Percentiles rank a stretch among this genome's conserved stretches.
phyloP scores from a whole-genome alignment of 2,797 vertebrate genomes.

The Xiphophorus birchmanni region DNA sequence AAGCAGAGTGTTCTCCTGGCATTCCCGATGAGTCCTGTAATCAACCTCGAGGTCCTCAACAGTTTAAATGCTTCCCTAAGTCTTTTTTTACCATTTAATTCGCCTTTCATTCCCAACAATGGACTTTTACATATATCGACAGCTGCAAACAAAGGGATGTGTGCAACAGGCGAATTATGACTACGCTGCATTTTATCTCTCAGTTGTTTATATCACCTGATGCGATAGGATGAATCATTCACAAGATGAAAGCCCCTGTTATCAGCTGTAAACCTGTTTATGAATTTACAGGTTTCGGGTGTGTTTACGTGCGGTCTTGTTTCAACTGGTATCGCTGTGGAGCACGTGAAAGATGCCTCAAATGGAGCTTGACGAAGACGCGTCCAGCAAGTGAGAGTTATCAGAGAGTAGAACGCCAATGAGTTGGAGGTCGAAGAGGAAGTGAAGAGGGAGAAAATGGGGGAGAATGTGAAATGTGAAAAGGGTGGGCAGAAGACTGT shows the following conservation, averaged over 20 bases:
- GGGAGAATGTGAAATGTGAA: slow-evolving; percentile 61
- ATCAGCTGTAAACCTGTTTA: slow-evolving; percentile 49
- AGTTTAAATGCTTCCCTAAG: slow-evolving; percentile 50
- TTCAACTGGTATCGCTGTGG: slow-evolving; percentile 45
- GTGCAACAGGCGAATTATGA: slow-evolving; percentile 21
- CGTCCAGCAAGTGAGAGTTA: slow-evolving; percentile 31
- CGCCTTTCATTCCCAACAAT: slow-evolving; percentile 15
- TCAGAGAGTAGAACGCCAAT: slow-evolving; percentile 48
- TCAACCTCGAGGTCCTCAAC: slow-evolving; percentile 57
- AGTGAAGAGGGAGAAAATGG: slow-evolving; percentile 54
- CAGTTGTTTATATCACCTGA: slow-evolving; percentile 29
- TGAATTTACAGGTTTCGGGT: slow-evolving; percentile 46
- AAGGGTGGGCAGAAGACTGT: slow-evolving; percentile 62
- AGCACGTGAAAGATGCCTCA: slow-evolving; percentile 49
- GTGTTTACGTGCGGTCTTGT: slow-evolving; percentile 12
- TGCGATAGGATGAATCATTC: slow-evolving; percentile 28
- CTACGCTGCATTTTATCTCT: slow-evolving; percentile 28
- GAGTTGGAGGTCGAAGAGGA: slow-evolving; percentile 70
- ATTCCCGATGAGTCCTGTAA: slow-evolving; percentile 49
- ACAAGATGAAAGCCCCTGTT: slow-evolving; percentile 39
- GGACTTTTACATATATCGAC: slow-evolving; percentile 12
- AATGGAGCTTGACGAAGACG: slow-evolving; percentile 44
- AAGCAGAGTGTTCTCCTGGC: slow-evolving; percentile 35
- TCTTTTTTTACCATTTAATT: slow-evolving; percentile 20
- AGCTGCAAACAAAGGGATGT: slow-evolving; percentile 42